These are phyloP conservation scores for Chloroceryle inda DNA, from an alignment of 2,797 vertebrate species.

Conservation along the genomic window DNA sequence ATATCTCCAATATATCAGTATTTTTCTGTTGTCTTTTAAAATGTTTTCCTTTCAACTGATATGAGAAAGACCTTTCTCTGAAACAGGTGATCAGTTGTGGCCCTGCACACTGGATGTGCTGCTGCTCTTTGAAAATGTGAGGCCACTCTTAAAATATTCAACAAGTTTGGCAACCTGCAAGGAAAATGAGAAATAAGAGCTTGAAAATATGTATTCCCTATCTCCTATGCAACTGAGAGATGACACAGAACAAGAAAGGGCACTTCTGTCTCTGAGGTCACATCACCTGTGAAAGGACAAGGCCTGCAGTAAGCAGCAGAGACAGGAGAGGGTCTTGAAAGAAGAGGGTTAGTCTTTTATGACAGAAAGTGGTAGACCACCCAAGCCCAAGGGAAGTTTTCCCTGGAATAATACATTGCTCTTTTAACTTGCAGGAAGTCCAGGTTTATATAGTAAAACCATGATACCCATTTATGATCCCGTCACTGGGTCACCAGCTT, in stretches of 20 bases:
- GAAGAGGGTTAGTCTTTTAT: background rate
- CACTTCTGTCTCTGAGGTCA: background rate
- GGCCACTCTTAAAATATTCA: background rate
- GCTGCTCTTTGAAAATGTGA: background rate
- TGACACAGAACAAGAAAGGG: background rate
- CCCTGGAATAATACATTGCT: background rate
- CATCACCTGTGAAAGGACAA: background rate
- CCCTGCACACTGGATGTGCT: background rate
- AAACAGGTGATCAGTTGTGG: background rate
- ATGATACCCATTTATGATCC: slow-evolving; percentile 94
- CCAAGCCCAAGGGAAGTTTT: background rate
- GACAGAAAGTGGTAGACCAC: background rate
- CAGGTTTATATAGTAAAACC: slow-evolving; percentile 92
- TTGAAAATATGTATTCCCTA: background rate
- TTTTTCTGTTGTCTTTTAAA: background rate
- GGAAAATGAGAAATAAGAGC: background rate
- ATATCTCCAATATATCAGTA: background rate
- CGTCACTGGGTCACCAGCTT: slow-evolving; percentile 87
- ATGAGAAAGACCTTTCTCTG: background rate
- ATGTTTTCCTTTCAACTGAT: background rate
- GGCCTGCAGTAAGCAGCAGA: background rate
- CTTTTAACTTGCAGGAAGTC: slow-evolving; percentile 77
- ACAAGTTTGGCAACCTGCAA: background rate
- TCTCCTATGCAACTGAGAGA: background rate
- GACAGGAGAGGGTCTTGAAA: background rate